A percentile compares a stretch with the other conserved stretches of the same genome.
phyloP scores from a whole-genome alignment of 2,888 invertebrate species.

The Seladonia tumulorum region DNA sequence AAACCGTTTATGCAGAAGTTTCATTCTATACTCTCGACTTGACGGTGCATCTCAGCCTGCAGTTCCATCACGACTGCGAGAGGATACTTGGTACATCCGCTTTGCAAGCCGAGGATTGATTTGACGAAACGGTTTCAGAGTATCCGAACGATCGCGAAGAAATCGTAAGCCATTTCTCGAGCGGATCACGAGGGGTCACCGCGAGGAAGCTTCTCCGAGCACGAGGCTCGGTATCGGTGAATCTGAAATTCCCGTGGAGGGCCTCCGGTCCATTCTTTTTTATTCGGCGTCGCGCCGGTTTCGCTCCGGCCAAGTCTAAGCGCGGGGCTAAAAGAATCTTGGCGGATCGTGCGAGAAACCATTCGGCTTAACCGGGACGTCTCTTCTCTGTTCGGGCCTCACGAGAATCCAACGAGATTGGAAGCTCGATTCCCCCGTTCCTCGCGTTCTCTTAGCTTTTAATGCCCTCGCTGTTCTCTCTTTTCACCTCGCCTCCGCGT shows the following conservation, averaged over 20 bases:
- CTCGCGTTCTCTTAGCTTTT: slow-evolving; percentile 30
- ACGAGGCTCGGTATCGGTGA: slow-evolving; percentile 42
- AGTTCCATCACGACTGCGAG: too few relatives aligned
- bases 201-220: slow-evolving; percentile 31
- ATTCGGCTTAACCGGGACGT: slow-evolving; percentile 24
- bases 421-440: slow-evolving; percentile 47
- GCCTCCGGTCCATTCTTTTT: slow-evolving; percentile 22
- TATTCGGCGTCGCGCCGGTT: slow-evolving; percentile 21
- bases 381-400: slow-evolving; percentile 17
- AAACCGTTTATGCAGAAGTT: too few relatives aligned
- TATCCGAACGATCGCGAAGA: slow-evolving; percentile 30
- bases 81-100: background rate
- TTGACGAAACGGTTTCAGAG: slow-evolving; percentile 22
- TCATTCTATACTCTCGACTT: too few relatives aligned
- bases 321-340: slow-evolving; percentile 28
- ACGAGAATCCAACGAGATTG: slow-evolving; percentile 45
- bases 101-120: slow-evolving; percentile 1
- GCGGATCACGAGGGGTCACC: slow-evolving; percentile 49
- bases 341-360: slow-evolving; percentile 48
- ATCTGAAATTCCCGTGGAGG: slow-evolving; percentile 45
- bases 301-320: slow-evolving; percentile 24
- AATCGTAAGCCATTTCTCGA: slow-evolving; percentile 5
- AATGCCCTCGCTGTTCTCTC: slow-evolving; percentile 24
- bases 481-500: slow-evolving; percentile 2
- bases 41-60: too few relatives aligned